Base-by-base conservation (phyloP, 2,888 invertebrate genomes). In the Amiota minor region DNA sequence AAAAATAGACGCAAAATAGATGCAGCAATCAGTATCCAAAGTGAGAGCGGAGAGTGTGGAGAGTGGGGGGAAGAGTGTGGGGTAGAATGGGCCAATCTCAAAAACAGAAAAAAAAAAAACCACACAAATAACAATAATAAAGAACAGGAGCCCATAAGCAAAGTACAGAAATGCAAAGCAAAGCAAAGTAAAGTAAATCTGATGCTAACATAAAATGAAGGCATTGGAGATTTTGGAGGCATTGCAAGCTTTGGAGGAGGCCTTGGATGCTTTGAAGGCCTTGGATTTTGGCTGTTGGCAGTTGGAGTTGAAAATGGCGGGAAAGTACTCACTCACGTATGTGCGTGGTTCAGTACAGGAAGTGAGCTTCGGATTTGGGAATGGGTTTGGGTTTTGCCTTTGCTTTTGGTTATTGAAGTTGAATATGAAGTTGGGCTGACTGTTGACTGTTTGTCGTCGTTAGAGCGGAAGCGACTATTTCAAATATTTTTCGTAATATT, bases 401-500 rank as follows among this genome's bases (percentile, higher is more conserved):
- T 35, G 35, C 35, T 35, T 35, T 35, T 35, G 35, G 6, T 35
- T 35, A 8, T 35, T 35, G 35, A 35, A 35, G 35, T 35, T 35
- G 35, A 6, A 35, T 35, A 6, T 35, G 35, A 35, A 35, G 35
- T 35, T 35, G 11, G 2, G 20, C 18, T 59, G 59, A 2, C 2
- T 35, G 35, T 35, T 35, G 35, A 35, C 35, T 12, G n/a, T 46
- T 20, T 56, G 55, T 56, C 72, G 62, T 79, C 80, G 76, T 79
- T 78, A 78, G 77, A 76, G 80, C 79, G 77, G 80, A 81, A 82
- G 77, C 75, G 85, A 84, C 84, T 85, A 85, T 83, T 85, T 85
- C 75, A 85, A 84, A 84, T 83, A 80, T 80, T 82, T 81, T 84
- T 79, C 77, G 85, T 77, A 76, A 81, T 81, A 79, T 83, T 83